A percentile compares a stretch with the other conserved stretches of the same genome.
Evolutionary conservation across 2,113 vertebrate genomes (phyloP).

Genomic region (Brachyhypopomus gauderio): DNA sequence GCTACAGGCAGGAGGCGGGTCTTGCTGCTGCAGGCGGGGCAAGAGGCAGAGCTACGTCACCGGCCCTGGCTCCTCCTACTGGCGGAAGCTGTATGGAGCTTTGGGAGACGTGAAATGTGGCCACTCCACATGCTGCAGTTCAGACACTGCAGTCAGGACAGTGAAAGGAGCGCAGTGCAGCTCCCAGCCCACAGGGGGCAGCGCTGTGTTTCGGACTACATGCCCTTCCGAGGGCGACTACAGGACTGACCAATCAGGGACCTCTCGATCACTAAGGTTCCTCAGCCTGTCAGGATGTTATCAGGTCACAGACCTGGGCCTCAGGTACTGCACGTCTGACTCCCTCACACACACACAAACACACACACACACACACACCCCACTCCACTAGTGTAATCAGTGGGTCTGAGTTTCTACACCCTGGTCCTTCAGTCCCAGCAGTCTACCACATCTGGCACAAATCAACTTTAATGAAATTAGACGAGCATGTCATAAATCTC

Average conservation of each 20-base stretch:
- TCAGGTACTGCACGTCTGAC: constrained; percentile 79
- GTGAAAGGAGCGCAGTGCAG: constrained; percentile 74
- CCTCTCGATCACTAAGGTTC: constrained; percentile 83
- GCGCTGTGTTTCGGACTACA: constrained; percentile 82
- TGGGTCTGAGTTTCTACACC: neutral
- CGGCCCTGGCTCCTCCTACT: constrained; percentile 79
- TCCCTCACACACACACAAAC: neutral
- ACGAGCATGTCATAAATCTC: no score
- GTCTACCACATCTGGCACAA: no score
- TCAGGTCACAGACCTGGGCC: constrained; percentile 91
- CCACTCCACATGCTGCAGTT: constrained; percentile 86
- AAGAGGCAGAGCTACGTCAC: constrained; percentile 84
- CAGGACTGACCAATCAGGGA: constrained; percentile 75
- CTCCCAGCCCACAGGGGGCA: constrained; percentile 69
- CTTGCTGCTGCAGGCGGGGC: constrained; percentile 81
- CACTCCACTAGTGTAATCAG: neutral
- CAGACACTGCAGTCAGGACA: constrained; percentile 83
- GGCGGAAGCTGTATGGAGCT: constrained; percentile 83
- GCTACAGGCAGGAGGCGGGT: constrained; percentile 60
- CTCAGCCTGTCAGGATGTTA: constrained; percentile 98
- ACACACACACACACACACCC: constrained; percentile 1
- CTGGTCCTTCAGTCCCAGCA: neutral
- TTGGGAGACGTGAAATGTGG: constrained; percentile 82
- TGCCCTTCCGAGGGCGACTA: constrained; percentile 73
- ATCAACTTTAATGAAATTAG: no score